Conservation (phyloP, 1,140 invertebrate species). For the Asobara japonica region DNA sequence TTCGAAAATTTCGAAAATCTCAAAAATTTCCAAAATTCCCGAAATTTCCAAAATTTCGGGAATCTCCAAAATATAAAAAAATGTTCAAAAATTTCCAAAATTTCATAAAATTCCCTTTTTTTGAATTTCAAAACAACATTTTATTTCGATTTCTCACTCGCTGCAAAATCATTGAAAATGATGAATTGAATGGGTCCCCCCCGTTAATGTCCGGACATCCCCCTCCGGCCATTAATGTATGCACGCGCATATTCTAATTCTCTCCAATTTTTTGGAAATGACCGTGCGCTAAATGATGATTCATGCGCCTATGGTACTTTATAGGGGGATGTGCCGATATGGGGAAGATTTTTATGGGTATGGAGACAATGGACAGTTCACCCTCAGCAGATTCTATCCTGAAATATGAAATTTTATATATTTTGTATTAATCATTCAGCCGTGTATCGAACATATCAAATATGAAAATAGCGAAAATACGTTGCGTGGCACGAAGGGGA, state of each 20-base stretch:
- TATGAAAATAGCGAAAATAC: constrained; percentile 11
- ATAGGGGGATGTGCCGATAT: constrained; percentile 25
- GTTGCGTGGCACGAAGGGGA: constrained; percentile 7
- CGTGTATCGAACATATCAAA: background rate
- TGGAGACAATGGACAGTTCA: constrained; percentile 35
- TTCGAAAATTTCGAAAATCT: no score
- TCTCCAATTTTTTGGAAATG: constrained; percentile 60
- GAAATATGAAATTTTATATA: constrained; percentile 10
- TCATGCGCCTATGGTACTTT: constrained; percentile 39
- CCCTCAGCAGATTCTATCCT: constrained; percentile 17
- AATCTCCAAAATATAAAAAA: no score
- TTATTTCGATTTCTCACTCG: constrained; percentile 25
- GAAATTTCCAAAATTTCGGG: no score
- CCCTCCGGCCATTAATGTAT: constrained; percentile 60
- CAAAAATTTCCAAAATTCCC: no score
- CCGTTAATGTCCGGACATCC: constrained; percentile 52
- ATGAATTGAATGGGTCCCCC: constrained; percentile 48
- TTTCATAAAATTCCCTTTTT: no score
- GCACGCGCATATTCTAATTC: constrained; percentile 64
- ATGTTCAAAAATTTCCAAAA: no score
- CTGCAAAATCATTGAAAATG: constrained; percentile 38
- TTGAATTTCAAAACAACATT: no score
- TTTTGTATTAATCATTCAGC: background rate
- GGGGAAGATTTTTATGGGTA: constrained; percentile 38
- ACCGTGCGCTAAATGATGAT: constrained; percentile 42